A percentile compares a stretch with the other conserved stretches of the same genome.
These are phyloP conservation scores for Macaria liturata DNA, from an alignment of 2,888 invertebrate species.

Conservation along the genomic window DNA sequence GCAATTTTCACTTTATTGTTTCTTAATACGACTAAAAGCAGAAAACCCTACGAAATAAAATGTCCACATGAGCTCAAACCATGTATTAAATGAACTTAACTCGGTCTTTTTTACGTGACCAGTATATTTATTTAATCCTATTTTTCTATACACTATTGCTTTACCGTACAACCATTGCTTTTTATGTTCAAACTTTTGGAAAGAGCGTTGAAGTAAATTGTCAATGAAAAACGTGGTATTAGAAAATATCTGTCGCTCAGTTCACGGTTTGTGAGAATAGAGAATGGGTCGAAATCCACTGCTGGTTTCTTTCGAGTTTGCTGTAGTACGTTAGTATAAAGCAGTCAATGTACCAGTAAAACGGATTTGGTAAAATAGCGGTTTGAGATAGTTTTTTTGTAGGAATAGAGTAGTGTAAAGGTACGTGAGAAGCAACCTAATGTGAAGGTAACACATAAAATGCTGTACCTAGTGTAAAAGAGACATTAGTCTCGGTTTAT, in stretches of 20 bases:
- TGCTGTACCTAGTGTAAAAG: constrained; percentile 18
- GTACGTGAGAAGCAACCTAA: constrained; percentile 14
- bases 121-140: constrained; percentile 13
- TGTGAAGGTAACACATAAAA: constrained; percentile 16
- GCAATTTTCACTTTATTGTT: no score
- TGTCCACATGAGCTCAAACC: constrained; percentile 12
- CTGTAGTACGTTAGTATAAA: background rate
- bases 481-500: constrained; percentile 25
- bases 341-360: background rate
- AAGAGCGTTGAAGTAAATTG: background rate
- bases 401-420: constrained; percentile 22
- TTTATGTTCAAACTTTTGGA: background rate
- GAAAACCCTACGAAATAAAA: constrained; percentile 1
- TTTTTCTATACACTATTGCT: background rate
- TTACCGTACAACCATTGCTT: background rate
- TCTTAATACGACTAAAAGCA: no score
- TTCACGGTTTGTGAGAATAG: background rate
- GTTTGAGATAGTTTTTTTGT: constrained; percentile 23
- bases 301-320: background rate
- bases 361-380: background rate
- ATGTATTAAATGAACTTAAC: constrained; percentile 23
- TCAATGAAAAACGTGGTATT: background rate
- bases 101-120: constrained; percentile 21
- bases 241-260: background rate
- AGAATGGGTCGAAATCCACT: background rate